A percentile compares a stretch with the other conserved stretches of the same genome.
Conservation (phyloP, 2,888 invertebrate genomes). For the Patella pellucida region DNA sequence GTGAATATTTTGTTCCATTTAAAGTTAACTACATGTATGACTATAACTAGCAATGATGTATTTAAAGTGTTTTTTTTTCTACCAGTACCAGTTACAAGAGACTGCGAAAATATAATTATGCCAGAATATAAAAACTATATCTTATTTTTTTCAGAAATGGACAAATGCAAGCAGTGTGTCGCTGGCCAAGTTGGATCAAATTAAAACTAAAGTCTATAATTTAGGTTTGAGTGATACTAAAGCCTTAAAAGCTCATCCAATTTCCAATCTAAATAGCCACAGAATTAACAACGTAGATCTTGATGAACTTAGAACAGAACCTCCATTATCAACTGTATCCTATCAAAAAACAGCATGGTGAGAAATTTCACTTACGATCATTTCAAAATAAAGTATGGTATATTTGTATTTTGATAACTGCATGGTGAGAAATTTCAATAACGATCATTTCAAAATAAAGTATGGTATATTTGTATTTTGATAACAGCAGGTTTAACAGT, state of each 20-base stretch:
- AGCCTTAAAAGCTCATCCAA: conserved; percentile 44
- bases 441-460: too few species aligned
- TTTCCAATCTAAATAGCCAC: conserved; percentile 28
- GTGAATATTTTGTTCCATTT: too few species aligned
- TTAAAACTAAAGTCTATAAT: conserved; percentile 59
- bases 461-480: too few species aligned
- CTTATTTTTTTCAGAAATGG: conserved; percentile 53
- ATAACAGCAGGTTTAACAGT: too few species aligned
- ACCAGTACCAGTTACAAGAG: background rate
- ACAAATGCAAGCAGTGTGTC: conserved; percentile 51
- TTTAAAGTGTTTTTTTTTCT: too few species aligned
- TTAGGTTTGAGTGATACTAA: conserved; percentile 48
- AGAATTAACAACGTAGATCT: conserved; percentile 17
- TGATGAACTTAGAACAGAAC: conserved; percentile 37
- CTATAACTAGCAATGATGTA: too few species aligned
- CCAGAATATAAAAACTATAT: background rate
- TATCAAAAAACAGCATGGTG: conserved; percentile 43
- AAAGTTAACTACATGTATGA: too few species aligned
- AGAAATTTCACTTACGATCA: background rate
- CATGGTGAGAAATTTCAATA: too few species aligned
- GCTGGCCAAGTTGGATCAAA: conserved; percentile 52
- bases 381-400: too few species aligned
- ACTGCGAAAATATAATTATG: conserved; percentile 3
- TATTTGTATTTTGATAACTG: too few species aligned
- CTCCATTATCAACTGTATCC: conserved; percentile 39